Percentiles rank a stretch among this genome's conserved stretches.
phyloP scores from a whole-genome alignment of 2,113 vertebrate genomes.

The Gnathonemus longibarbis region DNA sequence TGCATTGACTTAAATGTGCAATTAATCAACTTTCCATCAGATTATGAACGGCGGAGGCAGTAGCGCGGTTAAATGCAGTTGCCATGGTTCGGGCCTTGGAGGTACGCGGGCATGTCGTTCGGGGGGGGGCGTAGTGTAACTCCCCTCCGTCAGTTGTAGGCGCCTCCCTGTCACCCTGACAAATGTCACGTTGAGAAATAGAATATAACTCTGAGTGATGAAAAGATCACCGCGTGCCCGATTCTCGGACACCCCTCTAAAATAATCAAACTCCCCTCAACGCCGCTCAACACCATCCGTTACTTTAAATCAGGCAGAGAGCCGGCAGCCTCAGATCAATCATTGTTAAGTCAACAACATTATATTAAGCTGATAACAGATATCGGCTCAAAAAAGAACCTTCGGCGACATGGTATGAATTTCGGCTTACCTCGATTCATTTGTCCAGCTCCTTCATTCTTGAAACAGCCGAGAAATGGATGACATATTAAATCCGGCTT shows the following conservation, averaged over 20 bases:
- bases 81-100: slow-evolving; percentile 65
- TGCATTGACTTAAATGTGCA: slow-evolving; percentile 96
- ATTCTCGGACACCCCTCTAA: slow-evolving; percentile 67
- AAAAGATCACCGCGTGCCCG: slow-evolving; percentile 69
- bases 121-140: slow-evolving; percentile 69
- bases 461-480: slow-evolving; percentile 61
- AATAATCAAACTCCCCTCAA: slow-evolving; percentile 80
- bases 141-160: slow-evolving; percentile 81
- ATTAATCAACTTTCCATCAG: slow-evolving; percentile 99
- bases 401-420: slow-evolving; percentile 78
- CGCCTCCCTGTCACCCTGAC: slow-evolving; percentile 78
- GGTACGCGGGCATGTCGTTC: slow-evolving; percentile 67
- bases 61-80: slow-evolving; percentile 65
- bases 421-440: slow-evolving; percentile 66
- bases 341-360: slow-evolving; percentile 97
- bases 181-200: slow-evolving; percentile 76
- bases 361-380: slow-evolving; percentile 87
- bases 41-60: slow-evolving; percentile 81
- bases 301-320: slow-evolving; percentile 73
- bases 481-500: slow-evolving; percentile 67
- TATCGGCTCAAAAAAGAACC: slow-evolving; percentile 77
- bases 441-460: slow-evolving; percentile 70
- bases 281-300: slow-evolving; percentile 79
- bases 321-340: slow-evolving; percentile 85
- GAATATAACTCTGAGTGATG: slow-evolving; percentile 85